Evolutionary conservation across 2,113 vertebrate species (phyloP), one percentile per base, ranked within the genome.

Genomic region (Neopipo cinnamomea): DNA sequence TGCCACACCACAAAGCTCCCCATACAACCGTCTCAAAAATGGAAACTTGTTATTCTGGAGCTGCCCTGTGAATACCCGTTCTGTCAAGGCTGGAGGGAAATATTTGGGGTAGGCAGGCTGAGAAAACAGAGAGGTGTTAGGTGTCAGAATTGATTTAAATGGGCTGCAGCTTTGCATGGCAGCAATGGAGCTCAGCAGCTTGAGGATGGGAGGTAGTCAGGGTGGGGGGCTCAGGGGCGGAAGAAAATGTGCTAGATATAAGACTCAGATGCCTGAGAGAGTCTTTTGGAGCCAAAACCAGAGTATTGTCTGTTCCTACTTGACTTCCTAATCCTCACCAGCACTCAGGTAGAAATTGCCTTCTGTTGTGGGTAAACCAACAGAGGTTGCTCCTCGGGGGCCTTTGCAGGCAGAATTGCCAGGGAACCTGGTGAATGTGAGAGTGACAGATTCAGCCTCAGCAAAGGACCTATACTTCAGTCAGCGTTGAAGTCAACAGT

Each of bases 71-170:
- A 97, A 97, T 92, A 37, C 93, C 86, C 16, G 94, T 97, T 97
- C 97, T 98, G 97, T 98, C 92, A 96, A 85, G 91, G 71, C 93
- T 96, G 81, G 76, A 97, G 95, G 93, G 89, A 98, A 98, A 97
- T 97, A 91, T 97, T 81, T 97, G 85, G 93, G 87, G 85, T 79
- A 96, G 95, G 94, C 94, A 93, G 96, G 80, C 97, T 97, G 96
- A 96, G 93, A 97, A 97, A 97, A 96, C 94, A 97, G 96, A 95
- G 96, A 98, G 96, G 97, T 93, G 93, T 96, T 94, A 95, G 93
- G 83, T 98, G 97, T 98, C 97, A 96, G 88, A 66, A 91, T 74
- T 97, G 95, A 98, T 98, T 98, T 98, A 97, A 97, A 97, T 91
- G 86, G 96, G 70, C 86, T 96, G 75, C 78, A 95, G 85, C 76